A percentile compares a stretch with the other conserved stretches of the same genome.
Evolutionary conservation across 2,113 vertebrate genomes (phyloP).

Genomic region (Mionectes macconnelli): DNA sequence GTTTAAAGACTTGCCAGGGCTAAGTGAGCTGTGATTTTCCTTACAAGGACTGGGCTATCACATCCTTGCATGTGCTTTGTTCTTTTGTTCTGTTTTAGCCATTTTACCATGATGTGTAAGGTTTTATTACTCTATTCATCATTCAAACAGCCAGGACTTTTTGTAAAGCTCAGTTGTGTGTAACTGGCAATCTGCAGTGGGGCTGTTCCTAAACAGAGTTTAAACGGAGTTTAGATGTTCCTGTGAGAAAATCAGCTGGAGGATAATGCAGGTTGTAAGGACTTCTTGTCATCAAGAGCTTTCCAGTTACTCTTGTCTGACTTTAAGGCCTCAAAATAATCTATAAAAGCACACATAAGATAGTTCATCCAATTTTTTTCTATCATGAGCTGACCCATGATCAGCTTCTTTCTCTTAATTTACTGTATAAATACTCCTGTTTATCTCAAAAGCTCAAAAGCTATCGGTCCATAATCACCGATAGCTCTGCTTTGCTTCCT

Average conservation of each 20-base stretch:
- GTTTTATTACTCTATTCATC: conserved; percentile 32
- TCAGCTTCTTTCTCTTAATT: not conserved
- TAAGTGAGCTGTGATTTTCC: not conserved
- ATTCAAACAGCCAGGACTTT: not conserved
- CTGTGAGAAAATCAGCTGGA: not conserved
- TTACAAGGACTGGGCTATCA: not conserved
- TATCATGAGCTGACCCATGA: not conserved
- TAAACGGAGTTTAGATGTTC: not conserved
- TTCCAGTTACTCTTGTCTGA: not conserved
- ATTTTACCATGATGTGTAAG: not conserved
- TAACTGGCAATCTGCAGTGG: not conserved
- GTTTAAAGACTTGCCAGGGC: not conserved
- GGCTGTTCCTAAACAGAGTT: not conserved
- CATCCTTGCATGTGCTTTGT: not conserved
- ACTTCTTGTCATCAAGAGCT: not conserved
- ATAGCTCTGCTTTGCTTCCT: not conserved
- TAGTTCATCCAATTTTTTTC: not conserved
- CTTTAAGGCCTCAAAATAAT: not conserved
- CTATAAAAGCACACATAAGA: not conserved
- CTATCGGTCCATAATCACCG: not conserved
- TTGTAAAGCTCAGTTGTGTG: not conserved
- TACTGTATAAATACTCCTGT: not conserved
- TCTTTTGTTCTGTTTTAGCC: not conserved
- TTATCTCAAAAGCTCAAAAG: not conserved
- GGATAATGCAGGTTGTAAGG: not conserved